These are phyloP conservation scores for Anas platyrhynchos DNA, from an alignment of 2,113 vertebrate genomes.

Conservation along the genomic window DNA sequence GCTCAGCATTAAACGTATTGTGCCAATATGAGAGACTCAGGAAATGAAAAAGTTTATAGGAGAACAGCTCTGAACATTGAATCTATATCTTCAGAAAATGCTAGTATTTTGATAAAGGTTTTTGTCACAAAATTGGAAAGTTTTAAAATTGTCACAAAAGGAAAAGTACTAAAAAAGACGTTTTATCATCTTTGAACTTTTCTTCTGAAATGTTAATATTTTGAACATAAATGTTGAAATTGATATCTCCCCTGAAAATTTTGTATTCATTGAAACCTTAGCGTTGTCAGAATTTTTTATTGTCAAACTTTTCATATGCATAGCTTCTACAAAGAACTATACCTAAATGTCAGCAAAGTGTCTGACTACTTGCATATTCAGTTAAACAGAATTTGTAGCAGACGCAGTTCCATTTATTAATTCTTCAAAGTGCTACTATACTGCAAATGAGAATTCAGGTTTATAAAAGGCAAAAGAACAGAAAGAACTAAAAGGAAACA, in stretches of 20 bases:
- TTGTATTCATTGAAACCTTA: not conserved
- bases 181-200: not conserved
- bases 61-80: not conserved
- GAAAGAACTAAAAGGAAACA: not conserved
- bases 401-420: not conserved
- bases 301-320: not conserved
- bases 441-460: not conserved
- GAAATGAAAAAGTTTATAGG: slow-evolving; percentile 1
- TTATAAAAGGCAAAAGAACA: not conserved
- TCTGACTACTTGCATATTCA: not conserved
- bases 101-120: not conserved
- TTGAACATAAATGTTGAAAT: not conserved
- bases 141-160: not conserved
- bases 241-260: not conserved
- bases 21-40: slow-evolving; percentile 8
- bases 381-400: not conserved
- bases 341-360: not conserved
- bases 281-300: slow-evolving; percentile 2
- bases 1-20: slow-evolving; percentile 19
- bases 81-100: not conserved
- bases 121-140: slow-evolving; percentile 14
- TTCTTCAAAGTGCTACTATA: not conserved
- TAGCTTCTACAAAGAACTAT: not conserved
- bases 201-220: slow-evolving; percentile 25
- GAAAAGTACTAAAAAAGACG: not conserved